A percentile compares a stretch with the other conserved stretches of the same genome.
Evolutionary conservation across 2,888 invertebrate genomes (phyloP).

Genomic region (Axea sp.): DNA sequence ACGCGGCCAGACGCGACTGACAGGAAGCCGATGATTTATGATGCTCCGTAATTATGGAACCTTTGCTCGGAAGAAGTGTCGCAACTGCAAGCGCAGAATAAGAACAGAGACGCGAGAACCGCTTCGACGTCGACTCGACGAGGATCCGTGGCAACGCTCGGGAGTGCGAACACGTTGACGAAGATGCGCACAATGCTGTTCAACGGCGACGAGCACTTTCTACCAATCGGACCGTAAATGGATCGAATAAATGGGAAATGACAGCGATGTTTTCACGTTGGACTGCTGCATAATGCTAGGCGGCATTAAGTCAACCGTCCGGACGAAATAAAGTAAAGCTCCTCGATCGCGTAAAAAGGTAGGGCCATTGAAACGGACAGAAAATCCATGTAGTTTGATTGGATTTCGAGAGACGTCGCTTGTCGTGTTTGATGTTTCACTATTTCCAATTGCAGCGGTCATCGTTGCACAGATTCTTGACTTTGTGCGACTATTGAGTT

Average conservation of each 20-base stretch:
- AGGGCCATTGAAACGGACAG: too few species aligned
- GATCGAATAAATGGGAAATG: constrained; percentile 15
- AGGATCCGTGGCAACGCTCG: too few species aligned
- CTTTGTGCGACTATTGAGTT: too few species aligned
- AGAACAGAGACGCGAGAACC: background rate
- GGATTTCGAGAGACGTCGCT: too few species aligned
- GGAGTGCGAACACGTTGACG: too few species aligned
- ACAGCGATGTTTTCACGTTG: constrained; percentile 21
- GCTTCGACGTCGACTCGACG: background rate
- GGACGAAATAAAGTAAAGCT: too few species aligned
- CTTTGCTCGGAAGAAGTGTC: constrained; percentile 22
- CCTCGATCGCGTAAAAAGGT: too few species aligned
- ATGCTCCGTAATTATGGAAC: constrained; percentile 42
- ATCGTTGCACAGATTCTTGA: too few species aligned
- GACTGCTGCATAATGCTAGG: constrained; percentile 7
- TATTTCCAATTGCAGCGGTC: too few species aligned
- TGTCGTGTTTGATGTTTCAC: too few species aligned
- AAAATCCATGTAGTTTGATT: too few species aligned
- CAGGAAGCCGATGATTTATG: constrained; percentile 53
- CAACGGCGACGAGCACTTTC: constrained; percentile 4
- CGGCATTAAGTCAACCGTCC: constrained; percentile 6
- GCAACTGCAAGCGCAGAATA: background rate
- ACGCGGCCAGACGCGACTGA: constrained; percentile 16
- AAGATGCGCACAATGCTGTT: constrained; percentile 35
- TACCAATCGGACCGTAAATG: constrained; percentile 11